Evolutionary conservation across 2,888 invertebrate species (phyloP), one percentile per base, ranked within the genome.

Genomic region (Sarcophaga subvicina): DNA sequence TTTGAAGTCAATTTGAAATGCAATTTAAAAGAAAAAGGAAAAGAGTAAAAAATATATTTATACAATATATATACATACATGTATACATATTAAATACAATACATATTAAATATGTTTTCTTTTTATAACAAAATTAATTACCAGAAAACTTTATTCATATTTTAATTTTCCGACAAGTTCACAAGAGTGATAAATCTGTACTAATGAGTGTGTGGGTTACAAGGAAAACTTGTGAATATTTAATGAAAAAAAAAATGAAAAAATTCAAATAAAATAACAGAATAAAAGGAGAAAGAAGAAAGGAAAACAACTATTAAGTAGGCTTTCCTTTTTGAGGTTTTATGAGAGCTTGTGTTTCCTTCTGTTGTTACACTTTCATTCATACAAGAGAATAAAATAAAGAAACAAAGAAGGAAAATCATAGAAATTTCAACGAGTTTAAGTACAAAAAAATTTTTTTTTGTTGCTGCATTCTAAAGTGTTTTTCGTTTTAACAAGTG

Each of bases 361-460:
- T 54, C 54, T 14, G 11, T 49, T 49, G 4, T 49, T 47, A 12
- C 22, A 5, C n/a, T 69, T 64, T 37, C n/a, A 59, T 59, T 59
- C 14, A 6, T 59, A 59, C n/a, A 59, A 64, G 12, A 25, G 12
- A 25, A 25, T 25, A 5, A 12, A 25, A 25, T 37, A 14, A 70
- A 54, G 45, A 54, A 22, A 14, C 20, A 49, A 49, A 54, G 27
- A 3, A 64, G 63, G 0, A 54, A 73, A 79, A 37, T 70, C 75
- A 73, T 73, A 73, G 54, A 64, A 73, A 75, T 75, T 64, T 64
- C 75, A 84, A 80, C 76, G 64, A 80, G 76, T 79, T 76, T 67
- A 76, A 71, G 60, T 80, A 76, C 49, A 60, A 10, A n/a, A 8
- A 6, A 6, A 6, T 54, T 12, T 47, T 72, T 47, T 63, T 60